Evolutionary conservation across 30 jellyfish, hydroid and myxozoan genomes (phyloP), one percentile per base, ranked within the genome.

Genomic region (Hydractinia echinata): DNA sequence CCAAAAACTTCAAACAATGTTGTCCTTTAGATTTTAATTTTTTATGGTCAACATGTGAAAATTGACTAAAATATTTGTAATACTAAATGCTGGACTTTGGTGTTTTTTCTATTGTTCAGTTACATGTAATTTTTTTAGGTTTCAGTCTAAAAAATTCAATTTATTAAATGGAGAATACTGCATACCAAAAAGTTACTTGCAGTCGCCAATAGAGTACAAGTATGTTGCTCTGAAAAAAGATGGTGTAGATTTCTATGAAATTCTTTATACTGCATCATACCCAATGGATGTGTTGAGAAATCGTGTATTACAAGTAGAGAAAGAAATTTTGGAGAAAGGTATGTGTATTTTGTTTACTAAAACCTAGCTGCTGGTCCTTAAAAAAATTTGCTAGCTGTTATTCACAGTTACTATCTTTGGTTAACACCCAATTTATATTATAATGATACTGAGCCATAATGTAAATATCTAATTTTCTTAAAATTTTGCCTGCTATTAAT

Each of bases 251-350:
- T 62, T 62, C 30, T 10, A 62, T 62, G 73, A 62, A 62, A 50
- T 62, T 5, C 30, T 62, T 15, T 62, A 62, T 62, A 15, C 73
- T 5, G 73, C 73, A 62, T 62, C 73, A 5, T 15, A 5, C 16
- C 16, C 7, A 6, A 50, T 62, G 5, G 73, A 62, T 6, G 50
- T 15, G 7, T 6, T 15, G 30, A 62, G 73, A 62, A 62, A 62
- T 50, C 73, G 73, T 7, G 5, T 39, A 62, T 62, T 62, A 62
- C 5, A 62, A 15, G 30, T 62, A 6, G 10, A 50, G 50, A 62
- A 62, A 62, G 73, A 62, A 62, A 62, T 62, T 62, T 62, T 62
- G 73, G 73, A 62, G 30, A 62, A 62, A 5, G 4, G 73, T 62
- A 6, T 15, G 73, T 62, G 16, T 9, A n/a, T n/a, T n/a, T n/a